phyloP scores from a whole-genome alignment of 2,113 vertebrate species.

The Nesogale talazaci region DNA sequence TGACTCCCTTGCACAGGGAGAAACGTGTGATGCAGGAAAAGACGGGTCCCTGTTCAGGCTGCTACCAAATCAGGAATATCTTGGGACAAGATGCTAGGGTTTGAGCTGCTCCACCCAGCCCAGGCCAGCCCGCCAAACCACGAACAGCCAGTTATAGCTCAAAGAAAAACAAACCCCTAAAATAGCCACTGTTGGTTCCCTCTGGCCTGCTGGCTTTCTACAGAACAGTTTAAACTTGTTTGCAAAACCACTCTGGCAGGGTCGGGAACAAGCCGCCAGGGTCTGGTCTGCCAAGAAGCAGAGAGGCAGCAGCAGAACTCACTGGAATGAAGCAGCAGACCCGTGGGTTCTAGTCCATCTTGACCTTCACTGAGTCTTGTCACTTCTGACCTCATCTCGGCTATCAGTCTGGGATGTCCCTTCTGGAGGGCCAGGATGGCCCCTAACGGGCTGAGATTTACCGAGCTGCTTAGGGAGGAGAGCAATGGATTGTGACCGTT shows the following conservation, averaged over 20 bases:
- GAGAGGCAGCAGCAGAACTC: not conserved
- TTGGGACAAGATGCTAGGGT: not conserved
- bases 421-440: not conserved
- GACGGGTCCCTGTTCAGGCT: not conserved
- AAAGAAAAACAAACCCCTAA: constrained; percentile 64
- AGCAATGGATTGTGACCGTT: not conserved
- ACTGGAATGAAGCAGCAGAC: not conserved
- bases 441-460: not conserved
- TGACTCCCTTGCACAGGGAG: not conserved
- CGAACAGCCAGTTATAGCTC: constrained; percentile 47
- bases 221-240: constrained; percentile 38
- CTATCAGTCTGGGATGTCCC: not conserved
- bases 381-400: not conserved
- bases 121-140: constrained; percentile 35
- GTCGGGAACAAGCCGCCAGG: not conserved
- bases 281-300: constrained; percentile 4
- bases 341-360: not conserved
- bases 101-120: constrained; percentile 37
- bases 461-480: constrained; percentile 30
- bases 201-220: constrained; percentile 46
- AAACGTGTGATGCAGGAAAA: not conserved
- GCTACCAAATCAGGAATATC: not conserved
- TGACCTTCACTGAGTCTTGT: not conserved
- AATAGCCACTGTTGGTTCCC: constrained; percentile 61
- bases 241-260: constrained; percentile 53